Evolutionary conservation across 2,888 invertebrate species (phyloP).

Genomic region (Eurois occulta): DNA sequence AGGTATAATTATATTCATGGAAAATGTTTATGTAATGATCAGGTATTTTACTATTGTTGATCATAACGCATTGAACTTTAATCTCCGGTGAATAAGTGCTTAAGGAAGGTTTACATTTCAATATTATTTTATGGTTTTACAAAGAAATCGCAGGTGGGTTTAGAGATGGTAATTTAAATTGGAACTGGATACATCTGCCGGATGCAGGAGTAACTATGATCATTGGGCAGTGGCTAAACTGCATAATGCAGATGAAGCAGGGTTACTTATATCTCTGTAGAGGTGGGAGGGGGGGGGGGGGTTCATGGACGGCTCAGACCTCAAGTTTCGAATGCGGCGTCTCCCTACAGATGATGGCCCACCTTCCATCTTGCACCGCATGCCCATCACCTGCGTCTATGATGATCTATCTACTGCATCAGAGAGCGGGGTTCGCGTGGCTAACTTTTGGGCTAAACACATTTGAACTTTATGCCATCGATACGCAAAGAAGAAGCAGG

Average conservation of each 20-base stretch:
- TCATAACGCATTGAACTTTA: constrained; percentile 68
- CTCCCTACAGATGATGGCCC: no score
- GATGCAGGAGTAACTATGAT: neutral
- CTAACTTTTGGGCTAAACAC: no score
- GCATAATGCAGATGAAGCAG: neutral
- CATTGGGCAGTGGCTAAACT: neutral
- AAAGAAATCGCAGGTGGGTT: constrained; percentile 8
- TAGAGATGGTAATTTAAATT: neutral
- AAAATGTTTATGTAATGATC: constrained; percentile 65
- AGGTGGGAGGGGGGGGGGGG: no score
- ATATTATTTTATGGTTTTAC: constrained; percentile 16
- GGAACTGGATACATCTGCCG: constrained; percentile 12
- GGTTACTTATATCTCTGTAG: no score
- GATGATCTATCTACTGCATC: no score
- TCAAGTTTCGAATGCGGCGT: no score
- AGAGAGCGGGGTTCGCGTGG: no score
- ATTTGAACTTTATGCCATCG: no score
- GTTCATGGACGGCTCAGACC: no score
- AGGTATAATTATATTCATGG: constrained; percentile 65
- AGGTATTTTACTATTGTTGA: constrained; percentile 65
- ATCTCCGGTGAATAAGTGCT: constrained; percentile 61
- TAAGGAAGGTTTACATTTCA: constrained; percentile 51
- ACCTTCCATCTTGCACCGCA: no score
- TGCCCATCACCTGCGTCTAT: no score
- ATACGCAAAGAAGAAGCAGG: no score